Percentiles rank a stretch among this genome's conserved stretches.
phyloP scores from a whole-genome alignment of 2,113 vertebrate genomes.

The Choloepus hoffmanni region DNA sequence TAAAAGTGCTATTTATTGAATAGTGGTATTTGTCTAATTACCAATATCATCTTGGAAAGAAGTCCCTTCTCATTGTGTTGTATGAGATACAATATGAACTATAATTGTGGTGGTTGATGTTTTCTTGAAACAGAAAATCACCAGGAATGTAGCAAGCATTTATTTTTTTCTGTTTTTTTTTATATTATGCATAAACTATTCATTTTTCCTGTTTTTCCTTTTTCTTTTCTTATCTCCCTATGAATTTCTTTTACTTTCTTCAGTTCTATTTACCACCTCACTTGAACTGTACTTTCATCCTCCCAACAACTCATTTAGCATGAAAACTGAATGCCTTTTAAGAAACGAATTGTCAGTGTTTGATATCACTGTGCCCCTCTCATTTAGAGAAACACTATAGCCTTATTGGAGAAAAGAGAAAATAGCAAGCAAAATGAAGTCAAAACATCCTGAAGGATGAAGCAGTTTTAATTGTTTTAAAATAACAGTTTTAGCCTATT shows the following conservation, averaged over 20 bases:
- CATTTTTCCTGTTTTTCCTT: background rate
- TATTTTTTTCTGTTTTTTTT: slow-evolving; percentile 45
- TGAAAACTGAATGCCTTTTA: slow-evolving; percentile 78
- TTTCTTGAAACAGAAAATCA: slow-evolving; percentile 64
- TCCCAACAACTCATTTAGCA: slow-evolving; percentile 78
- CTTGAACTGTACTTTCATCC: slow-evolving; percentile 54
- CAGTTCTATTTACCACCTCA: slow-evolving; percentile 53
- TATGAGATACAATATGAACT: background rate
- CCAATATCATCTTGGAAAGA: slow-evolving; percentile 1
- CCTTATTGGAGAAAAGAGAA: slow-evolving; percentile 31
- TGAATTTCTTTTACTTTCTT: slow-evolving; percentile 59
- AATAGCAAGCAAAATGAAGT: slow-evolving; percentile 34
- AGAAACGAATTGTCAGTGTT: slow-evolving; percentile 67
- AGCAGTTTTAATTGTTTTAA: slow-evolving; percentile 40
- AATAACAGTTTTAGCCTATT: background rate
- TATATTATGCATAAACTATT: background rate
- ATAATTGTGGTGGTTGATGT: slow-evolving; percentile 11
- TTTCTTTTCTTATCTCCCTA: slow-evolving; percentile 4
- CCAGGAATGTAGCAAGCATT: slow-evolving; percentile 50
- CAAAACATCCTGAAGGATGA: slow-evolving; percentile 18
- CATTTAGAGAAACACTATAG: slow-evolving; percentile 53
- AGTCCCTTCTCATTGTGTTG: slow-evolving; percentile 7
- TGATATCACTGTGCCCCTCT: slow-evolving; percentile 64
- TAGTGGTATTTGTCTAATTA: background rate
- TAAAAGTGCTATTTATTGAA: background rate